Conservation (phyloP, 2,888 invertebrate species). For the Lycophotia porphyrea region DNA sequence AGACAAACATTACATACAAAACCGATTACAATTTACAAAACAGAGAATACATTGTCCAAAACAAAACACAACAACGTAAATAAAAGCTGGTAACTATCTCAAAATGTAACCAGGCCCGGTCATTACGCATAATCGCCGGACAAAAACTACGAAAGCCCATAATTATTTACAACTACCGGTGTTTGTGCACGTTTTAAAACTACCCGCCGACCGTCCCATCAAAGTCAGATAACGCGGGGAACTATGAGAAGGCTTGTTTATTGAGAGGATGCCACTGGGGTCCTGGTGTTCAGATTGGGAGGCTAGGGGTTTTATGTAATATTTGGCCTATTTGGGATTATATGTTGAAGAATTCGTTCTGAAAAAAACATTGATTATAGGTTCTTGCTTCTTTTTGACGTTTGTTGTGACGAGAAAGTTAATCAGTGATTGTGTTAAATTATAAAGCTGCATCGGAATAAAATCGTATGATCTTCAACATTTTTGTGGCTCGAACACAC, state of each 20-base stretch:
- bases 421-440: background rate
- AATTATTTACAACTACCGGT: slow-evolving; percentile 82
- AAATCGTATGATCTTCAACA: background rate
- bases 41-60: slow-evolving; percentile 56
- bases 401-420: background rate
- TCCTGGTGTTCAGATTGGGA: slow-evolving; percentile 71
- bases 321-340: background rate
- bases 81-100: slow-evolving; percentile 62
- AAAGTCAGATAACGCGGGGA: slow-evolving; percentile 82
- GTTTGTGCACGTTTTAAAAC: slow-evolving; percentile 80
- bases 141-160: slow-evolving; percentile 75
- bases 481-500: background rate
- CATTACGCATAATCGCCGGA: slow-evolving; percentile 70
- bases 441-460: background rate
- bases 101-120: slow-evolving; percentile 58
- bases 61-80: slow-evolving; percentile 58
- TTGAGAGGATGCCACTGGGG: slow-evolving; percentile 81
- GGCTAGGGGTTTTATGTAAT: slow-evolving; percentile 32
- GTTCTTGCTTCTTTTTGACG: background rate
- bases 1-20: slow-evolving; percentile 51
- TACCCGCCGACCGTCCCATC: slow-evolving; percentile 79
- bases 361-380: background rate
- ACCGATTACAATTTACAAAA: slow-evolving; percentile 64
- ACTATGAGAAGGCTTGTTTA: slow-evolving; percentile 88
- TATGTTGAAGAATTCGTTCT: background rate